Base-by-base conservation (phyloP, 2,113 vertebrate species). In the Amphilophus citrinellus region DNA sequence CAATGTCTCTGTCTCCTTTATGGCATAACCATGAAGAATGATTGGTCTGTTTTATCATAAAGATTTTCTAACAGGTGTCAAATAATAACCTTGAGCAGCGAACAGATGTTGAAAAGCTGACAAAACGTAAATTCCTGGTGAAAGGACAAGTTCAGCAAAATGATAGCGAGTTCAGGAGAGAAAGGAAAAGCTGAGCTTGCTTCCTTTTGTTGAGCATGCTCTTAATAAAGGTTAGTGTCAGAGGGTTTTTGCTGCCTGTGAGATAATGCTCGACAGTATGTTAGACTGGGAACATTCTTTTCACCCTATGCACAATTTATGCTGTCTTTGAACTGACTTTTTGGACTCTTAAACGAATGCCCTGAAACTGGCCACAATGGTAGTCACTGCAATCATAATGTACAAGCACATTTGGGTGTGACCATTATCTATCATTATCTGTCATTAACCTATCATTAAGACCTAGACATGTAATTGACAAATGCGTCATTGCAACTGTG, bases 181-280 rank as follows among this genome's bases (percentile, higher is more conserved):
- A 90, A 91, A 76, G 61, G 78, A 90, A 91, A 47, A 92, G 84
- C 92, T 92, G 90, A 93, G 89, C 66, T 82, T n/a, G 88, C 90
- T 76, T 86, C 88, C 88, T 85, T 93, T 92, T 92, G 90, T 92
- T 81, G 79, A 83, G 78, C 73, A 7, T 53, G 77, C 82, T 87
- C 85, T 94, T 91, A 87, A 87, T 91, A 95, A 92, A 93, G 71
- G 87, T 91, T 87, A 63, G 61, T 82, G 86, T 90, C 88, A 87
- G 82, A 86, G 24, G 87, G 20, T 84, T 82, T 85, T 77, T 77
- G 80, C 87, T 90, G 61, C 60, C 78, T 86, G 61, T 85, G 68
- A 83, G 62, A 82, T 89, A 83, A 75, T 37, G 83, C 44, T 10
- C 53, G 44, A 35, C 66, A 59, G 11, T 27, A 27, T 15, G 22